Conservation (phyloP, 2,113 vertebrate genomes). For the Poeciliopsis occidentalis region DNA sequence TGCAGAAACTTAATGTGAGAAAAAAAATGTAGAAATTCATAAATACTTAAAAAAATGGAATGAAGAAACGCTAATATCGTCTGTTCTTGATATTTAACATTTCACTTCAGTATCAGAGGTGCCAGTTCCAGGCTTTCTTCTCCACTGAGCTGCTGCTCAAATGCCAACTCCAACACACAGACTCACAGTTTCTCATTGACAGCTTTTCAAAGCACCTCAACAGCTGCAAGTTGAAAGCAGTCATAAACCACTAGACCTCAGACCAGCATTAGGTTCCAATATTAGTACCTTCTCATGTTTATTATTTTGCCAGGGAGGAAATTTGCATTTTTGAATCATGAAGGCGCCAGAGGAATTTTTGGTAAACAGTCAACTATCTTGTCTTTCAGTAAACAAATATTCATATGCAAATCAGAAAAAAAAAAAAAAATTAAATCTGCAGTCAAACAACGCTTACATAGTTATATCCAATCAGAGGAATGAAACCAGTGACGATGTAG, state of each 20-base stretch:
- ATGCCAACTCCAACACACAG: conserved; percentile 49
- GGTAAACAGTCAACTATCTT: not conserved
- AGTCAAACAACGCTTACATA: not conserved
- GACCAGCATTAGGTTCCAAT: not conserved
- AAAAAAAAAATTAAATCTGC: not conserved
- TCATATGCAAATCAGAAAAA: not conserved
- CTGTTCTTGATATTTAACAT: not conserved
- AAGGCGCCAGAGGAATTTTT: not conserved
- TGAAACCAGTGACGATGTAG: not conserved
- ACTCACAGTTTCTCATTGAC: conserved; percentile 34
- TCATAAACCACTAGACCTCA: conserved; percentile 30
- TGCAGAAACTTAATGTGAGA: not conserved
- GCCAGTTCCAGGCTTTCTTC: conserved; percentile 27
- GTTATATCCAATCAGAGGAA: not conserved
- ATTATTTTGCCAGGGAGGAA: conserved; percentile 3
- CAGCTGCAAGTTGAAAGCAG: conserved; percentile 49
- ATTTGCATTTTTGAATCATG: conserved; percentile 12
- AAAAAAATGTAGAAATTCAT: not conserved
- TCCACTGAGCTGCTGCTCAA: conserved; percentile 11
- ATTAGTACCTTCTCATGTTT: not conserved
- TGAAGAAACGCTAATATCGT: not conserved
- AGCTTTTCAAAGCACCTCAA: conserved; percentile 66
- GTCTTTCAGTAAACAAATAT: not conserved
- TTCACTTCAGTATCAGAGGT: not conserved
- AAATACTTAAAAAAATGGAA: too few species aligned